Base-by-base conservation (phyloP, 2,113 vertebrate genomes). In the Scytalopus superciliaris region DNA sequence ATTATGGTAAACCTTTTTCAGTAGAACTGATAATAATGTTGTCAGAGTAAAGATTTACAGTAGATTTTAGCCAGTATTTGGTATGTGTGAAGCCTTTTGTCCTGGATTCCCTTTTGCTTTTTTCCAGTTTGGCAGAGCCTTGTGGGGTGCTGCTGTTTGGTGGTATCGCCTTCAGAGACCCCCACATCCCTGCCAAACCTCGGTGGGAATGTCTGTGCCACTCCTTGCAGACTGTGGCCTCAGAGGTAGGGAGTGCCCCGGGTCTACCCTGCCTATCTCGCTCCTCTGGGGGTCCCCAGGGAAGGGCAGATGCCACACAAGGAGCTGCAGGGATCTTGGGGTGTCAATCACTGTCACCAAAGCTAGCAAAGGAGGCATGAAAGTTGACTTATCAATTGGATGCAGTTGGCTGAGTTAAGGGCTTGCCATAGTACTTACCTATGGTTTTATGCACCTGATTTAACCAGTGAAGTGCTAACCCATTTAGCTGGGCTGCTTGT, bases 271-370 rank as follows among this genome's bases (percentile, higher is more conserved):
- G 17, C 44, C 13, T 7, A 30, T 22, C 28, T 67, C 35, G 6
- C 37, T 22, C 19, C 10, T 2, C n/a, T 21, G 42, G 6, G 11
- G 13, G 37, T 37, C 13, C 10, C 50, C 0, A 4, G 4, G 33
- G 30, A 31, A 64, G 50, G n/a, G 60, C 57, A 53, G 31, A 14
- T 19, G 64, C 49, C 67, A 44, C 31, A 3, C 2, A 1, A 30
- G 21, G 30, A 82, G 30, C 39, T 42, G 52, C 49, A 73, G 49
- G 56, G 18, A 8, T 84, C 27, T 73, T n/a, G 47, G 66, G 18
- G 2, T 50, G 12, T 23, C 22, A 49, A n/a, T 28, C 6, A 7
- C 17, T n/a, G 35, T 59, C 77, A 75, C 37, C 60, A 55, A 49
- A 50, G 22, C 37, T 7, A n/a, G 28, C 55, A 28, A 28, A 81